Evolutionary conservation across 2,888 invertebrate species (phyloP).

Genomic region (Neoitamus cyanurus): DNA sequence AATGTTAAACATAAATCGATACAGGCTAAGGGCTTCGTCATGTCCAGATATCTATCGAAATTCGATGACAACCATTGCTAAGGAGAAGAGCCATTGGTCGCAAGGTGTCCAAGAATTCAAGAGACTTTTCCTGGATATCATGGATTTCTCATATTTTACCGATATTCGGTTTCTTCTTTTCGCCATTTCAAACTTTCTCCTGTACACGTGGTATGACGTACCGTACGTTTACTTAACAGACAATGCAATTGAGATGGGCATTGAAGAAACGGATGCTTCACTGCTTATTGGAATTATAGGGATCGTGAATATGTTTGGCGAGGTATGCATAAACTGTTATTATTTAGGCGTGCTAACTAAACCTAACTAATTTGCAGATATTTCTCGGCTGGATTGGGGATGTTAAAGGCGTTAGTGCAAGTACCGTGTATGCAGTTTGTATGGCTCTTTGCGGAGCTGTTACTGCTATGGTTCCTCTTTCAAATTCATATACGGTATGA

Average conservation of each 20-base stretch:
- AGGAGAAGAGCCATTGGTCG: slow-evolving; percentile 77
- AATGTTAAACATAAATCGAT: slow-evolving; percentile 85
- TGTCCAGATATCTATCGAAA: slow-evolving; percentile 91
- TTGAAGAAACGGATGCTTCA: slow-evolving; percentile 78
- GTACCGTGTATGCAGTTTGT: slow-evolving; percentile 83
- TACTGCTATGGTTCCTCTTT: slow-evolving; percentile 75
- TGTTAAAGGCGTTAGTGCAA: slow-evolving; percentile 79
- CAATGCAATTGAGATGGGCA: slow-evolving; percentile 78
- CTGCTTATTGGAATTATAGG: slow-evolving; percentile 89
- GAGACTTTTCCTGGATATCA: slow-evolving; percentile 80
- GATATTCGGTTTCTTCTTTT: slow-evolving; percentile 81
- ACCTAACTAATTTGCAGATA: slow-evolving; percentile 69
- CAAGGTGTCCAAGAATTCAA: slow-evolving; percentile 81
- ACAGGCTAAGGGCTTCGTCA: slow-evolving; percentile 84
- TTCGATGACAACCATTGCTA: slow-evolving; percentile 86
- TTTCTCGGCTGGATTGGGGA: slow-evolving; percentile 90
- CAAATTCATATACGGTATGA: slow-evolving; percentile 58
- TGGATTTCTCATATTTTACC: slow-evolving; percentile 83
- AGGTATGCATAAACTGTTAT: slow-evolving; percentile 68
- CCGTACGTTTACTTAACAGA: slow-evolving; percentile 93
- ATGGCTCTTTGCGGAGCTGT: slow-evolving; percentile 79
- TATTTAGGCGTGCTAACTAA: neutral
- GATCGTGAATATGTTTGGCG: slow-evolving; percentile 87
- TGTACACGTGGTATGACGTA: slow-evolving; percentile 94
- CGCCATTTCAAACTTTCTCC: slow-evolving; percentile 86